Percentiles rank a stretch among this genome's conserved stretches.
Evolutionary conservation across 2,888 invertebrate genomes (phyloP).

Genomic region (Stenchaetothrips biformis): DNA sequence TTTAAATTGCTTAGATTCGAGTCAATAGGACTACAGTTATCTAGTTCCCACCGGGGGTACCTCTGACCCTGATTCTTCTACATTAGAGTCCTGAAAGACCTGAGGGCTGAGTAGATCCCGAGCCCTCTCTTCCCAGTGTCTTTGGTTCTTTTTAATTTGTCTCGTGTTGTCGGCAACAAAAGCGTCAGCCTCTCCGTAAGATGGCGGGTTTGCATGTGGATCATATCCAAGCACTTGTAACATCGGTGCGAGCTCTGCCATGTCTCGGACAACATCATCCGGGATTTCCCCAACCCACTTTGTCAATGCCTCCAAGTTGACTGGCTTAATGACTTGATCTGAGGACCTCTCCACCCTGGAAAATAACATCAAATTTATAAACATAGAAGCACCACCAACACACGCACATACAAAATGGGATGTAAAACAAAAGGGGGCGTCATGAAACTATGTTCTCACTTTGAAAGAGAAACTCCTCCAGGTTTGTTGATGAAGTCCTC

Average conservation of each 20-base stretch:
- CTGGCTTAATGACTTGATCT: slow-evolving; percentile 97
- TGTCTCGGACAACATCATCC: slow-evolving; percentile 84
- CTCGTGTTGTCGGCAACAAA: slow-evolving; percentile 64
- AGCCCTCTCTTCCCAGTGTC: slow-evolving; percentile 39
- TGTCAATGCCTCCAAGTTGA: slow-evolving; percentile 90
- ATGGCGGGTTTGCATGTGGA: slow-evolving; percentile 92
- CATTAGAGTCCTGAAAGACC: not conserved
- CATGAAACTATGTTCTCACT: slow-evolving; percentile 56
- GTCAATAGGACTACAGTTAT: not conserved
- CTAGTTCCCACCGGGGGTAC: not conserved
- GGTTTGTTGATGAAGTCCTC: slow-evolving; percentile 95
- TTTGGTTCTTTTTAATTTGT: slow-evolving; percentile 38
- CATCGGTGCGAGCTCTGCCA: slow-evolving; percentile 94
- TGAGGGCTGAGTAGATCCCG: slow-evolving; percentile 35
- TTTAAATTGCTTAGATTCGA: not conserved
- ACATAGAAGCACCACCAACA: slow-evolving; percentile 25
- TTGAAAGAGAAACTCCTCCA: slow-evolving; percentile 89
- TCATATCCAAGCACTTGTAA: slow-evolving; percentile 66
- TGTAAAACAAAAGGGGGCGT: slow-evolving; percentile 10
- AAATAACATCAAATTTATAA: slow-evolving; percentile 34
- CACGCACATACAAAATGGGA: not conserved
- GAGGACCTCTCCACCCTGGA: slow-evolving; percentile 92
- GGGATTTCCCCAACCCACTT: slow-evolving; percentile 90
- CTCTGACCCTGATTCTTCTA: slow-evolving; percentile 15
- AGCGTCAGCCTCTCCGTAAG: slow-evolving; percentile 81